These are phyloP conservation scores for Daboia siamensis DNA, from an alignment of 2,113 vertebrate species.

Conservation along the genomic window DNA sequence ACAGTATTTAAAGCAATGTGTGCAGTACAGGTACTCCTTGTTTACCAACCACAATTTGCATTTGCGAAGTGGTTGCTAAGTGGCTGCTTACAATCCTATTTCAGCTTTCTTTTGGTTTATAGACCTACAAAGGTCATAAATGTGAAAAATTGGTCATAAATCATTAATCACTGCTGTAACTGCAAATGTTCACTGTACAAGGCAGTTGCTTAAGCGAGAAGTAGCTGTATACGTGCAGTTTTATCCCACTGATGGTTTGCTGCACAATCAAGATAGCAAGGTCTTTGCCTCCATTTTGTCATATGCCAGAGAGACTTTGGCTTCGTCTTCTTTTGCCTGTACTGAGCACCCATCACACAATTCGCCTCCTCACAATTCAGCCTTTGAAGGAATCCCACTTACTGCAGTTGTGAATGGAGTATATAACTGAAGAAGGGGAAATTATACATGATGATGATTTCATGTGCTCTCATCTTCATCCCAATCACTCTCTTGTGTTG, in stretches of 20 bases:
- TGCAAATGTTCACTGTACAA: not conserved
- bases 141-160: not conserved
- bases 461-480: not conserved
- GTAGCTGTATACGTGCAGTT: not conserved
- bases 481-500: not conserved
- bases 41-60: not conserved
- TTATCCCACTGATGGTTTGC: not conserved
- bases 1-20: not conserved
- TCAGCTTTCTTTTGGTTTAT: not conserved
- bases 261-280: not conserved
- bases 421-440: not conserved
- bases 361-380: not conserved
- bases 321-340: not conserved
- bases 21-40: not conserved
- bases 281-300: not conserved
- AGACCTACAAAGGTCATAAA: not conserved
- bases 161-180: not conserved
- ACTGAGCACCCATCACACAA: not conserved
- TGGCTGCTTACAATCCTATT: not conserved
- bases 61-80: not conserved
- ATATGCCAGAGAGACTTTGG: not conserved
- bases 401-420: not conserved
- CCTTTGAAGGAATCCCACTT: not conserved
- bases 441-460: not conserved
- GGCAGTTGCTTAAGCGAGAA: not conserved